Base-by-base conservation (phyloP, 2,797 vertebrate genomes). In the Mormyrus hasselquistii region DNA sequence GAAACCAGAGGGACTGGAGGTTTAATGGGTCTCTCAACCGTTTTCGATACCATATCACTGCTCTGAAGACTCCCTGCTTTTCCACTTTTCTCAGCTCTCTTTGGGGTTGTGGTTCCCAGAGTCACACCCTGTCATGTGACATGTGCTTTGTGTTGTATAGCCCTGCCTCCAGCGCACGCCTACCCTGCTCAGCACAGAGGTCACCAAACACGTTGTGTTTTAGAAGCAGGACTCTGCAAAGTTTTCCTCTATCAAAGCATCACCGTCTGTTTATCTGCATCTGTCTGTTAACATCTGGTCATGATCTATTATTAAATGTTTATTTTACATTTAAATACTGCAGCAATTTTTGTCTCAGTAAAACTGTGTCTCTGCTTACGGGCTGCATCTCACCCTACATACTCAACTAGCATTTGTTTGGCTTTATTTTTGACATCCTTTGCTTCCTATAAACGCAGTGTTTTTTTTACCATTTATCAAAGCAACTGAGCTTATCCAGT, bases 231-330 rank as follows among this genome's bases (percentile, higher is more conserved):
- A 79, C 73, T 38, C 41, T 79, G 73, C 34, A 79, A 79, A 79
- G 12, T 38, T 73, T 73, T 79, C 47, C 38, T 44, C 38, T 44
- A 79, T 79, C 73, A 79, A 44, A 79, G 76, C 19, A 19, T 22
- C 5, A 47, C 29, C 76, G 22, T 82, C 41, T 82, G 76, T 82
- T 47, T 47, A 47, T 82, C 76, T 22, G 19, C 38, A 82, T 47
- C 76, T 47, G 76, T 47, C 41, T 82, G 76, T 22, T 82, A 82
- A 22, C 76, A 82, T 82, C 76, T 82, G 76, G 38, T n/a, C 41
- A 47, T 22, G 16, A 82, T 82, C 76, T 82, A 82, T 82, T 82
- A 82, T 82, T 82, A 47, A 82, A 47, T 82, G 76, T 47, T 82
- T 82, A 82, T n/a, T 82, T 82, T 79, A 8, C 34, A 79, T 47